Evolutionary conservation across 2,888 invertebrate genomes (phyloP).

Genomic region (Drosophila ustulata): DNA sequence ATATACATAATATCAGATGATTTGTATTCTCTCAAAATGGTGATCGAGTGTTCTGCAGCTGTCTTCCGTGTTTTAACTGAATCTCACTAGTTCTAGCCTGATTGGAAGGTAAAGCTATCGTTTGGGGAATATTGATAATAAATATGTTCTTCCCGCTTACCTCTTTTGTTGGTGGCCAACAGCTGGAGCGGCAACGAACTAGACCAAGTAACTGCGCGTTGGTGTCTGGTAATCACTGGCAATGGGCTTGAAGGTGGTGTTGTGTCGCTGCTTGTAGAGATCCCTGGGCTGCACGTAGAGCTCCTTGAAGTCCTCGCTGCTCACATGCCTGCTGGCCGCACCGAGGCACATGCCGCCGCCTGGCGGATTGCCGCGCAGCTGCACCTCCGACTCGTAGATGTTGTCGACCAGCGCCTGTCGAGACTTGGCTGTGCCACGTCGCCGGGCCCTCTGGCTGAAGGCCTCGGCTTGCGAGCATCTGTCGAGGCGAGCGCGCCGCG

Average conservation of each 20-base stretch:
- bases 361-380: constrained; percentile 54
- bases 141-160: not conserved
- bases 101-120: too few relatives aligned
- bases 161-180: not conserved
- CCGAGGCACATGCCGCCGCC: constrained; percentile 44
- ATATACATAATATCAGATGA: too few relatives aligned
- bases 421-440: constrained; percentile 60
- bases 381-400: constrained; percentile 82
- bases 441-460: constrained; percentile 29
- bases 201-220: constrained; percentile 82
- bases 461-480: constrained; percentile 19
- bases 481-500: constrained; percentile 56
- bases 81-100: too few relatives aligned
- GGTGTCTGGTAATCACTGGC: constrained; percentile 81
- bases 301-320: constrained; percentile 80
- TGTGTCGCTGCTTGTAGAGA: constrained; percentile 81
- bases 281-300: constrained; percentile 83
- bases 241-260: constrained; percentile 82
- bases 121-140: too few relatives aligned
- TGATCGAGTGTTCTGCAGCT: too few relatives aligned
- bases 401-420: constrained; percentile 81
- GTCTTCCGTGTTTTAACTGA: too few relatives aligned
- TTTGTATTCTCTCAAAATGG: too few relatives aligned
- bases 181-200: constrained; percentile 22
- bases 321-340: constrained; percentile 55